Conservation (phyloP, 2,888 invertebrate genomes). For the Cerastis leucographa region DNA sequence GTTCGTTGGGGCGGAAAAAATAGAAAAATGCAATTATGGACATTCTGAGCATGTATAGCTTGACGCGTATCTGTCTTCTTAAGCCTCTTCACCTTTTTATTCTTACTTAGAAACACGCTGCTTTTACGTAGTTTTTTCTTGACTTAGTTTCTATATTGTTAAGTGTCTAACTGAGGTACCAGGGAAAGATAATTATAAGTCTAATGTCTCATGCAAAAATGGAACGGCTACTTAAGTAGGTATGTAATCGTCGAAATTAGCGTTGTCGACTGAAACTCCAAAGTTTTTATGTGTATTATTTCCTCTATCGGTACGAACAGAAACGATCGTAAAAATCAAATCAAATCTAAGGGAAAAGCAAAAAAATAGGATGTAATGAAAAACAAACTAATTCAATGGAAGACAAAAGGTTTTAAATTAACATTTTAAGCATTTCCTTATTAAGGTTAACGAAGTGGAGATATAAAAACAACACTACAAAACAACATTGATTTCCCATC, state of each 20-base stretch:
- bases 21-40: no score
- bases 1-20: no score
- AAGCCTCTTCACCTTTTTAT: background rate
- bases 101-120: background rate
- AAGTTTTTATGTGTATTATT: conserved; percentile 13
- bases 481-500: conserved; percentile 15
- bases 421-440: conserved; percentile 18
- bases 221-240: conserved; percentile 26
- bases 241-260: background rate
- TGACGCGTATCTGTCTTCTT: background rate
- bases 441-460: conserved; percentile 11
- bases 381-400: conserved; percentile 26
- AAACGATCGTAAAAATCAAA: conserved; percentile 29
- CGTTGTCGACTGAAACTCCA: conserved; percentile 10
- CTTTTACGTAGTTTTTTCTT: background rate
- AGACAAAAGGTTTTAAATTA: conserved; percentile 20
- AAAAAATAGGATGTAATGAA: conserved; percentile 12
- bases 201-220: background rate
- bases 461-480: conserved; percentile 31
- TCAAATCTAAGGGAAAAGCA: conserved; percentile 8
- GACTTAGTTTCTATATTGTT: background rate
- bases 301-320: conserved; percentile 13
- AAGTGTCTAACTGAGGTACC: background rate
- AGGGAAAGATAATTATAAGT: background rate
- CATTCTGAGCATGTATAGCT: background rate